These are phyloP conservation scores for Cynocephalus volans DNA, from an alignment of 2,113 vertebrate species.

Conservation along the genomic window DNA sequence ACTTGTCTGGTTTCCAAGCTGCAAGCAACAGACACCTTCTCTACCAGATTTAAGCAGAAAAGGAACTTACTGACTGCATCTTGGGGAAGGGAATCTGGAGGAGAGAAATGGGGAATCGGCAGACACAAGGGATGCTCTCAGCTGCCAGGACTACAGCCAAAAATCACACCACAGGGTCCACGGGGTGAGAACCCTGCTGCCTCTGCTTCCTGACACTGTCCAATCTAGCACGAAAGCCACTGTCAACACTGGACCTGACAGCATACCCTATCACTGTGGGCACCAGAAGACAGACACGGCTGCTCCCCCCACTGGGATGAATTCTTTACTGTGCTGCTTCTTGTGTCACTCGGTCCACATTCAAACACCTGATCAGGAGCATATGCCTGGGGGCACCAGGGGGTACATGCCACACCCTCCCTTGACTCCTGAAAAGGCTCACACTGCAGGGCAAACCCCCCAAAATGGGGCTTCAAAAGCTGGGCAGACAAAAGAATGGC, in stretches of 20 bases:
- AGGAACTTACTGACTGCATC: not conserved
- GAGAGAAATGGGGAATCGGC: not conserved
- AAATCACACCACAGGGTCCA: not conserved
- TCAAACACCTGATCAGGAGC: not conserved
- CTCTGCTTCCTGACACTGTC: not conserved
- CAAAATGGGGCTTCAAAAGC: not conserved
- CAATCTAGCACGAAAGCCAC: not conserved
- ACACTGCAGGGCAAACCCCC: too few species aligned
- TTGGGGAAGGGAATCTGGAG: not conserved
- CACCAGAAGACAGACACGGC: rapidly evolving
- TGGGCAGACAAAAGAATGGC: slow-evolving; percentile 6
- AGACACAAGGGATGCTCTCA: not conserved
- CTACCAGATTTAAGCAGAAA: not conserved
- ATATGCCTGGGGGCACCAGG: not conserved
- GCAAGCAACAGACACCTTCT: not conserved
- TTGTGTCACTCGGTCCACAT: not conserved
- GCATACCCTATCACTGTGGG: rapidly evolving
- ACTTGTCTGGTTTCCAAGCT: not conserved
- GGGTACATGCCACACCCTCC: not conserved
- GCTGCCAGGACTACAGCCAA: not conserved
- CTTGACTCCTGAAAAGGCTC: not conserved
- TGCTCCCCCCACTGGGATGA: not conserved
- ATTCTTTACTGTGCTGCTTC: not conserved
- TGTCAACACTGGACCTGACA: not conserved
- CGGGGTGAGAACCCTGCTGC: not conserved